These are phyloP conservation scores for Lasioglossum zephyrum DNA, from an alignment of 2,888 invertebrate genomes.

Conservation along the genomic window DNA sequence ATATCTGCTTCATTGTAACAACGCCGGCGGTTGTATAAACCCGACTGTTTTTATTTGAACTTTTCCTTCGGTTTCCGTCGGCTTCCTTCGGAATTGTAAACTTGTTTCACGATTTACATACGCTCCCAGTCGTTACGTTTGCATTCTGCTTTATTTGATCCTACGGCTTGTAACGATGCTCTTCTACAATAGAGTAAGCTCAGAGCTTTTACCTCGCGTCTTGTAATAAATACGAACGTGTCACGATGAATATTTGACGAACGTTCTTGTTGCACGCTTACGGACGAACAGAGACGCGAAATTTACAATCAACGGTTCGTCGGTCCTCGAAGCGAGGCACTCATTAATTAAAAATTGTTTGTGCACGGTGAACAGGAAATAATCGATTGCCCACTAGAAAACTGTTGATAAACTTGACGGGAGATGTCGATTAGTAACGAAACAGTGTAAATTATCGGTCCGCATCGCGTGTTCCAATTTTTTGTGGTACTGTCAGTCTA, in stretches of 20 bases:
- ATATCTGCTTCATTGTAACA: neutral
- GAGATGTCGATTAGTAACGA: neutral
- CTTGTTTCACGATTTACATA: neutral
- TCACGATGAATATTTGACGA: neutral
- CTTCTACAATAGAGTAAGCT: too few relatives aligned
- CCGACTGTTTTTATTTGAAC: neutral
- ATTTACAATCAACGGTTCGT: accelerated
- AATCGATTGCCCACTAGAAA: neutral
- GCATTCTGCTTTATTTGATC: neutral
- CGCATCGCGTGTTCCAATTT: neutral
- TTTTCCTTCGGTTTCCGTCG: neutral
- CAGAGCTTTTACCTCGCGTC: neutral
- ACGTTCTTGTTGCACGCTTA: neutral
- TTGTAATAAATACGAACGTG: neutral
- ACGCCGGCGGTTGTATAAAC: neutral
- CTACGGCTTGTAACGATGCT: too few relatives aligned
- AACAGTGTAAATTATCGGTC: neutral
- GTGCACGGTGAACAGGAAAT: neutral
- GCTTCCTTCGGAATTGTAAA: neutral
- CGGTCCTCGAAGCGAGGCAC: neutral
- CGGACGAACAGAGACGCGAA: neutral
- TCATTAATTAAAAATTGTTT: neutral
- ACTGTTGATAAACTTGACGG: neutral
- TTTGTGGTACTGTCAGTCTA: neutral
- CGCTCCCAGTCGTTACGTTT: neutral